phyloP scores from a whole-genome alignment of 2,113 vertebrate species.

The Cyprinodon tularosa region DNA sequence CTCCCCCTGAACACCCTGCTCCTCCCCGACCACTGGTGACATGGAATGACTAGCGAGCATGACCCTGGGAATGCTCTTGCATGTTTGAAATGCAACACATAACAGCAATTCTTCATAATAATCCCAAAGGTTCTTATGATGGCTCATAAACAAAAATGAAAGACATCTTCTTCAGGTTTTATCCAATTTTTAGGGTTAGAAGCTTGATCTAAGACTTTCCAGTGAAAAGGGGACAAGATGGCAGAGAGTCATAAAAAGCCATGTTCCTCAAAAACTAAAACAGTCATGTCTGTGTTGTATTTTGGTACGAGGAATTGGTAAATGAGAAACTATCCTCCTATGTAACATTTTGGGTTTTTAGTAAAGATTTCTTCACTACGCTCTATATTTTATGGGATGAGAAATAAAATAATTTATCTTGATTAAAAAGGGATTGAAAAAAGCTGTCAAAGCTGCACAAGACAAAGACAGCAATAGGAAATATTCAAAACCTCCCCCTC shows the following conservation, averaged over 20 bases:
- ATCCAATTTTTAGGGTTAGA: background rate
- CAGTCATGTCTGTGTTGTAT: background rate
- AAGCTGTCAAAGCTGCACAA: constrained; percentile 2
- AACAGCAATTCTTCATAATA: constrained; percentile 49
- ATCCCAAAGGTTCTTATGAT: constrained; percentile 38
- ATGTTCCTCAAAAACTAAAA: background rate
- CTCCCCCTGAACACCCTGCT: constrained; percentile 28
- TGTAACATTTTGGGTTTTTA: background rate
- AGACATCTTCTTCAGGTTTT: constrained; percentile 27
- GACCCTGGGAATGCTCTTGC: constrained; percentile 79
- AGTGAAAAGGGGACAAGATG: background rate
- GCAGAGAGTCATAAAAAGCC: background rate
- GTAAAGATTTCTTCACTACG: background rate
- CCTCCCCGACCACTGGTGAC: constrained; percentile 39
- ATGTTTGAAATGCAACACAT: constrained; percentile 77
- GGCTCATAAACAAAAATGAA: constrained; percentile 12
- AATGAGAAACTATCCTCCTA: too few species aligned
- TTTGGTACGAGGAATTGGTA: background rate
- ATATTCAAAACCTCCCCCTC: constrained; percentile 12
- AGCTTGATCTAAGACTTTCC: background rate
- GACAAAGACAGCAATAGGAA: constrained; percentile 19
- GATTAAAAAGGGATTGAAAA: background rate
- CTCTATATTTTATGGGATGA: background rate
- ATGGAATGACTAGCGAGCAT: constrained; percentile 79
- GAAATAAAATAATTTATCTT: background rate